These are phyloP conservation scores for Bovichtus variegatus DNA, from an alignment of 2,797 vertebrate species.

Conservation along the genomic window DNA sequence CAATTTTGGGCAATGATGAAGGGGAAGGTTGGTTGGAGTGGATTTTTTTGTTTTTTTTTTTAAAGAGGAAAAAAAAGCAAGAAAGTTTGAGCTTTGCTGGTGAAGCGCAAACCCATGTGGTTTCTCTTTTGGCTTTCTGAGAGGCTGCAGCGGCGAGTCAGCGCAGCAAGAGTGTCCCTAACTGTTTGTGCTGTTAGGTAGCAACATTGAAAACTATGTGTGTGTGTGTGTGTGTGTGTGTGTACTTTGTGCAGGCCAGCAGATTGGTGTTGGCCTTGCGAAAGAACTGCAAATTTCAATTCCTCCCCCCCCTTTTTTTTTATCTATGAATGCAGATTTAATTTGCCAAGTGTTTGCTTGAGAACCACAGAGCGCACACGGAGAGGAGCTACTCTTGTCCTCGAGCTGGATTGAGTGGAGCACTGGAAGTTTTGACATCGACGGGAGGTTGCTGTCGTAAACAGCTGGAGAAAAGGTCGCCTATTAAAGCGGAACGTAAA, in stretches of 20 bases:
- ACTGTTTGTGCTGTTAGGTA: slow-evolving; percentile 49
- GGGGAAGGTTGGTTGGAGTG: slow-evolving; percentile 12
- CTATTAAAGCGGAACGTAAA: slow-evolving; percentile 9
- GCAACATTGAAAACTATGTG: slow-evolving; percentile 45
- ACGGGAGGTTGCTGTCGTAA: slow-evolving; percentile 25
- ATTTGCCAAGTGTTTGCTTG: slow-evolving; percentile 47
- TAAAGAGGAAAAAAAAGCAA: not conserved
- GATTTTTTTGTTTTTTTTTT: slow-evolving; percentile 6
- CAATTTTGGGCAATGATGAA: slow-evolving; percentile 53
- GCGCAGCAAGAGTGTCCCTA: slow-evolving; percentile 16
- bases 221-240: slow-evolving; percentile 67
- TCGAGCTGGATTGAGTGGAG: slow-evolving; percentile 2
- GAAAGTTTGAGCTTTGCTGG: slow-evolving; percentile 27
- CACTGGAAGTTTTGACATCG: slow-evolving; percentile 33
- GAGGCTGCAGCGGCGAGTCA: slow-evolving; percentile 20
- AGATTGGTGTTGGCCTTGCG: slow-evolving; percentile 42
- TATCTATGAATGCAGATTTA: slow-evolving; percentile 53
- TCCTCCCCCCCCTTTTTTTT: not conserved
- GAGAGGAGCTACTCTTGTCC: slow-evolving; percentile 14
- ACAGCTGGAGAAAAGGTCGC: slow-evolving; percentile 37
- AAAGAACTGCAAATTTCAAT: slow-evolving; percentile 41
- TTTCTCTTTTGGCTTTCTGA: slow-evolving; percentile 34
- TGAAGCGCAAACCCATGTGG: slow-evolving; percentile 44
- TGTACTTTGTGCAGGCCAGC: slow-evolving; percentile 41
- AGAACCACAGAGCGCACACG: slow-evolving; percentile 43